phyloP scores from a whole-genome alignment of 2,888 invertebrate genomes.

The Chloroclysta siterata region DNA sequence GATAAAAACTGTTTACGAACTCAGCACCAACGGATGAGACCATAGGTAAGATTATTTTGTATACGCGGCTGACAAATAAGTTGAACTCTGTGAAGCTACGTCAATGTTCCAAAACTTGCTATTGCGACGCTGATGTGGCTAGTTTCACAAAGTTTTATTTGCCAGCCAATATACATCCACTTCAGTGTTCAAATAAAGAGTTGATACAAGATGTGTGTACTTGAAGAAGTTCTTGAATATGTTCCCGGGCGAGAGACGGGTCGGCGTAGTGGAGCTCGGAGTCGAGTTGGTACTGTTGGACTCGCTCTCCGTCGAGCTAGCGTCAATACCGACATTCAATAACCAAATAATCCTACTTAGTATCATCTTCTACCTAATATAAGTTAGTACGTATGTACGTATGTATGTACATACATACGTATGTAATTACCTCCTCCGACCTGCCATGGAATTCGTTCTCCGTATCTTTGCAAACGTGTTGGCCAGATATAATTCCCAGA shows the following conservation, averaged over 20 bases:
- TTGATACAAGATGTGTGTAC: constrained; percentile 85
- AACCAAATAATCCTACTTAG: background rate
- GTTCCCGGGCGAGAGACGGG: constrained; percentile 93
- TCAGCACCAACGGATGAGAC: too few species aligned
- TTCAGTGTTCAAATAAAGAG: constrained; percentile 57
- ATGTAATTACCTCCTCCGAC: too few species aligned
- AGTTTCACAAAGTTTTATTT: background rate
- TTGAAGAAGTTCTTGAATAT: constrained; percentile 99
- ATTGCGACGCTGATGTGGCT: background rate
- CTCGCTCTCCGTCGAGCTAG: constrained; percentile 75
- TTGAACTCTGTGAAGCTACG: too few species aligned
- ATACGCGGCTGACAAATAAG: too few species aligned
- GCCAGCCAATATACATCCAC: background rate
- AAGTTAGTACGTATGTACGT: too few species aligned
- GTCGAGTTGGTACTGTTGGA: constrained; percentile 78
- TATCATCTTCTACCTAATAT: background rate
- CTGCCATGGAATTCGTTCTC: too few species aligned
- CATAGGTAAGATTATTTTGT: too few species aligned
- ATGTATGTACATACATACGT: too few species aligned
- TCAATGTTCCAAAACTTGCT: background rate
- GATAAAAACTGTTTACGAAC: too few species aligned
- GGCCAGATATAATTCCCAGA: too few species aligned
- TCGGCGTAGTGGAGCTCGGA: constrained; percentile 82
- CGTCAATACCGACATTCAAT: constrained; percentile 29
- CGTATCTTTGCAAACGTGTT: too few species aligned